These are phyloP conservation scores for Molossus alvarezi DNA, from an alignment of 2,797 vertebrate genomes.

Conservation along the genomic window DNA sequence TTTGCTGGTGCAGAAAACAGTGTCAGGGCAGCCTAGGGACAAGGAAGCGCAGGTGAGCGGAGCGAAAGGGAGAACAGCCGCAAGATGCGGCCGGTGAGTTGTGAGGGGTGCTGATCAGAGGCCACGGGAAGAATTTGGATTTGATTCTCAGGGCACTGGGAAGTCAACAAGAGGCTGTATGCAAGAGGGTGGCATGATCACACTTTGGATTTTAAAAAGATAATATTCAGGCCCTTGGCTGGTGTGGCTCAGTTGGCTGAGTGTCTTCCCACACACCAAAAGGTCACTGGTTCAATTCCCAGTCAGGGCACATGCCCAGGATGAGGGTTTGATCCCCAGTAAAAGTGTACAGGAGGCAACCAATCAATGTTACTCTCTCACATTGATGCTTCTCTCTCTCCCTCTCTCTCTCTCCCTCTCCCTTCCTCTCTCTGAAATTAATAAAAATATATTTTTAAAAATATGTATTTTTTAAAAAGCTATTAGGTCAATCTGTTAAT, in stretches of 20 bases:
- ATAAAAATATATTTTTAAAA: too few relatives aligned
- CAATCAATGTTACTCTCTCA: too few relatives aligned
- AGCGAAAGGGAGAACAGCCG: neutral
- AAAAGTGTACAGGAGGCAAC: too few relatives aligned
- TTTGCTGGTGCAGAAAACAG: neutral
- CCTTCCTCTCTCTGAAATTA: too few relatives aligned
- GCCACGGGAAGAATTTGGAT: neutral
- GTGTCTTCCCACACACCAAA: too few relatives aligned
- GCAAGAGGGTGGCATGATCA: neutral
- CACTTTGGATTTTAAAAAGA: neutral
- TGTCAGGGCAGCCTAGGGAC: neutral
- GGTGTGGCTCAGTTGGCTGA: too few relatives aligned
- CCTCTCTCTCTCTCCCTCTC: too few relatives aligned
- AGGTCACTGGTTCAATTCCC: too few relatives aligned
- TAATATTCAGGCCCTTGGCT: neutral
- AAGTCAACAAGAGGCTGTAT: neutral
- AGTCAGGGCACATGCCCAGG: too few relatives aligned
- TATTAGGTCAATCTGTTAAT: neutral
- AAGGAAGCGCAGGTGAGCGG: neutral
- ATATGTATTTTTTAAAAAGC: neutral
- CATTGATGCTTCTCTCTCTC: too few relatives aligned
- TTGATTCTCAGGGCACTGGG: neutral
- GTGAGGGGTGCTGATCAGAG: neutral
- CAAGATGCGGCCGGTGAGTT: neutral
- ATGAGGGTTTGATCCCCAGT: too few relatives aligned